Evolutionary conservation across 2,888 invertebrate species (phyloP).

Genomic region (Tetropium fuscum): DNA sequence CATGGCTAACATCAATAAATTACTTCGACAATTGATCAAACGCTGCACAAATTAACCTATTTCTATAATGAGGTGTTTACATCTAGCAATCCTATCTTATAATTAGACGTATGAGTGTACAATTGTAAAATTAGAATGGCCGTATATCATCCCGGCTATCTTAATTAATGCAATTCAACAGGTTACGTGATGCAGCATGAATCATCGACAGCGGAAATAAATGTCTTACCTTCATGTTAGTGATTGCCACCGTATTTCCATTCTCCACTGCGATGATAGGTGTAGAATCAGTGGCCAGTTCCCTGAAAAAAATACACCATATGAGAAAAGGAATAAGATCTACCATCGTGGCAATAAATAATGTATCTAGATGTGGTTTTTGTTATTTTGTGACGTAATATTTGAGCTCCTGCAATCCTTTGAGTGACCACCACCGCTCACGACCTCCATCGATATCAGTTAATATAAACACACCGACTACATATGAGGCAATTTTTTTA

Average conservation of each 20-base stretch:
- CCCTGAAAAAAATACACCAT: conserved; percentile 59
- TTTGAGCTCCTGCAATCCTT: too few species aligned
- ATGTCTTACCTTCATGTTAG: conserved; percentile 71
- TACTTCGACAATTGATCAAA: conserved; percentile 13
- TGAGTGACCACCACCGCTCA: too few species aligned
- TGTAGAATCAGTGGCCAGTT: conserved; percentile 56
- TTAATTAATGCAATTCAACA: conserved; percentile 38
- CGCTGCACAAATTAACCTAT: conserved; percentile 29
- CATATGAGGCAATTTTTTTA: too few species aligned
- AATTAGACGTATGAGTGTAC: conserved; percentile 45
- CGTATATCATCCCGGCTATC: conserved; percentile 32
- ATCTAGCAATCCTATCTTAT: conserved; percentile 38
- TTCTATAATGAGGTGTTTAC: conserved; percentile 43
- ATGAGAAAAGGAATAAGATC: too few species aligned
- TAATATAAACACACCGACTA: too few species aligned
- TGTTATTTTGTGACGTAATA: too few species aligned
- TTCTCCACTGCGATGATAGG: conserved; percentile 67
- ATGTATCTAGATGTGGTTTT: too few species aligned
- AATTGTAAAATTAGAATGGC: conserved; percentile 43
- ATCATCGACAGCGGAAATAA: too few species aligned
- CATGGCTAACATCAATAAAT: too few species aligned
- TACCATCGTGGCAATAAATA: too few species aligned
- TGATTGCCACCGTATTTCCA: conserved; percentile 69
- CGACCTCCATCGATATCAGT: too few species aligned
- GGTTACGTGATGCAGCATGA: too few species aligned